A percentile compares a stretch with the other conserved stretches of the same genome.
These are phyloP conservation scores for Octodonta nipae DNA, from an alignment of 2,888 invertebrate species.

Conservation along the genomic window DNA sequence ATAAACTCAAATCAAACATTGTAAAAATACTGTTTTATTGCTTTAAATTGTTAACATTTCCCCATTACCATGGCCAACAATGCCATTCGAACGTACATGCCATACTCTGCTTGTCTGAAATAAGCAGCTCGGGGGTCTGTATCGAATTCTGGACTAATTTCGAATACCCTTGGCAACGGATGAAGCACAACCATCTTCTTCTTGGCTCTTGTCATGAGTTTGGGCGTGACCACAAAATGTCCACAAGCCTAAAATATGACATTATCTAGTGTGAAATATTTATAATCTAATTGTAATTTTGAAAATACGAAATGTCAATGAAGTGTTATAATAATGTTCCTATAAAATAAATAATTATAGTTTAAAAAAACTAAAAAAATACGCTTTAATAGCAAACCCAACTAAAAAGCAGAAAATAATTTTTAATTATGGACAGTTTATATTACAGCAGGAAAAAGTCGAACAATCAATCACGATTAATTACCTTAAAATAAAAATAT, in stretches of 20 bases:
- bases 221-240: conserved; percentile 80
- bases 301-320: no score
- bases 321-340: no score
- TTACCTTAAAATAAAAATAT: no score
- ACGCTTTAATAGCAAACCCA: no score
- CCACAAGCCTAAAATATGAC: conserved; percentile 59
- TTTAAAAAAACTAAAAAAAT: no score
- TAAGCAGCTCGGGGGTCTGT: conserved; percentile 94
- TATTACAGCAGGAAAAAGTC: no score
- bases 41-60: conserved; percentile 24
- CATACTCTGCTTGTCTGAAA: conserved; percentile 94
- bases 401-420: no score
- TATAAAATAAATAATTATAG: no score
- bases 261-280: neutral
- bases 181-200: conserved; percentile 94
- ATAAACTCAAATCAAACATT: neutral
- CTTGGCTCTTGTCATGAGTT: conserved; percentile 88
- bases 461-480: no score
- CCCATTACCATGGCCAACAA: conserved; percentile 82
- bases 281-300: neutral
- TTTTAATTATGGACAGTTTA: no score
- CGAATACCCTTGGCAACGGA: conserved; percentile 86
- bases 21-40: neutral
- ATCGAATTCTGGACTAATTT: conserved; percentile 91
- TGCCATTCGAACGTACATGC: conserved; percentile 98